These are phyloP conservation scores for Rhopalosiphum padi DNA, from an alignment of 1,140 invertebrate species.

Conservation along the genomic window DNA sequence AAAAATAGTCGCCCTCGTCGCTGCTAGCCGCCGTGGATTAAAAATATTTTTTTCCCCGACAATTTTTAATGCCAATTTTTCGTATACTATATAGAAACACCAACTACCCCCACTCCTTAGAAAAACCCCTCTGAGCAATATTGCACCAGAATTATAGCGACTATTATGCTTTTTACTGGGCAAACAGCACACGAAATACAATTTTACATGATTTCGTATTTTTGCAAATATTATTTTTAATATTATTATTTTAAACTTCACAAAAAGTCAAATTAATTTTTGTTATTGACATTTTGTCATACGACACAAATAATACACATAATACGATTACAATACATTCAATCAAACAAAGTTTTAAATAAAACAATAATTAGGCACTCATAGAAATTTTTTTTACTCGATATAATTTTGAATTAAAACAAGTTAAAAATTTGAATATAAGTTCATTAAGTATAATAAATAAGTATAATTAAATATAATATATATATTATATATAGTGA, in stretches of 20 bases:
- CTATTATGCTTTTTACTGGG: neutral
- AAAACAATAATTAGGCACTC: neutral
- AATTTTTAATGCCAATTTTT: constrained; percentile 57
- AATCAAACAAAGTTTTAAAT: neutral
- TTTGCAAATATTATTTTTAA: neutral
- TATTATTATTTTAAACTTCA: neutral
- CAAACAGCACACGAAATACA: neutral
- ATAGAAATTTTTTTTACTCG: no score
- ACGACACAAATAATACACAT: neutral
- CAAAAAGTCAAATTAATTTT: neutral
- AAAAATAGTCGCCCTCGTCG: constrained; percentile 58
- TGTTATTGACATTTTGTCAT: neutral
- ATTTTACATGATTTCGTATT: neutral
- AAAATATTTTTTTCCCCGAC: constrained; percentile 57
- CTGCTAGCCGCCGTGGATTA: constrained; percentile 52
- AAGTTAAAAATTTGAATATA: no score
- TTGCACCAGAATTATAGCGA: constrained; percentile 32
- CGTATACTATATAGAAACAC: constrained; percentile 31
- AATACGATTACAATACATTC: no score
- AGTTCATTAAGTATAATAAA: no score
- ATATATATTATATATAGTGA: no score
- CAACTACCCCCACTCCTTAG: neutral
- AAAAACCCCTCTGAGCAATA: constrained; percentile 34
- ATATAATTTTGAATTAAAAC: neutral
- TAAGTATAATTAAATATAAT: no score